Evolutionary conservation across 2,797 vertebrate species (phyloP), one percentile per base, ranked within the genome.

Genomic region (Xyrichtys novacula): DNA sequence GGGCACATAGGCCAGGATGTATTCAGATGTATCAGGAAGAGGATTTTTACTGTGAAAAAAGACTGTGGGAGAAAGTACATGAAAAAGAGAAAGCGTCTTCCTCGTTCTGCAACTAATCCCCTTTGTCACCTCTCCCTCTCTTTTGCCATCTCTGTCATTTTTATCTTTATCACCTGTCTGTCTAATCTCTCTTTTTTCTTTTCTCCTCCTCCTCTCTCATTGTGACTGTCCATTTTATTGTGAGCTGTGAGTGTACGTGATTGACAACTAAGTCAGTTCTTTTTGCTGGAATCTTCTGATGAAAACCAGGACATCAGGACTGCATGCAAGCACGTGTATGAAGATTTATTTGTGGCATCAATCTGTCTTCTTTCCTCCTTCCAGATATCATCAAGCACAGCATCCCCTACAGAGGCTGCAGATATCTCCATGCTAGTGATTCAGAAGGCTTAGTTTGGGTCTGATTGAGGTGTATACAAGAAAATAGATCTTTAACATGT

Each of bases 51-150:
- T 23, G 47, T 62, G 29, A 9, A 49, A 67, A 61, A 57, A 48
- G 42, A 52, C 49, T 5, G 39, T 79, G 56, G 65, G 53, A 65
- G 34, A 0, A 56, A 62, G 48, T 65, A 72, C 54, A 47, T 5
- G 22, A 56, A 42, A 64, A 31, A 48, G 70, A 71, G 79, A 82
- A 62, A 47, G 58, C 19, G 9, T 67, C 72, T 73, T 81, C 57
- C 52, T 79, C 43, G 43, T 83, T 83, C 71, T 43, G 80, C 48
- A 59, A 53, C 80, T 89, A 89, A 89, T 89, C 84, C 83, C 72
- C 61, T 77, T 82, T 49, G 78, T 83, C 64, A 71, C 74, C 60
- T 69, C 61, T 44, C 78, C 64, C 83, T 49, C n/a, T 20, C 79
- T 76, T 53, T 9, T 56, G 48, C 76, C 64, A 82, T 83, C 70